Conservation (phyloP, 2,113 vertebrate species). For the Anoura caudifer region DNA sequence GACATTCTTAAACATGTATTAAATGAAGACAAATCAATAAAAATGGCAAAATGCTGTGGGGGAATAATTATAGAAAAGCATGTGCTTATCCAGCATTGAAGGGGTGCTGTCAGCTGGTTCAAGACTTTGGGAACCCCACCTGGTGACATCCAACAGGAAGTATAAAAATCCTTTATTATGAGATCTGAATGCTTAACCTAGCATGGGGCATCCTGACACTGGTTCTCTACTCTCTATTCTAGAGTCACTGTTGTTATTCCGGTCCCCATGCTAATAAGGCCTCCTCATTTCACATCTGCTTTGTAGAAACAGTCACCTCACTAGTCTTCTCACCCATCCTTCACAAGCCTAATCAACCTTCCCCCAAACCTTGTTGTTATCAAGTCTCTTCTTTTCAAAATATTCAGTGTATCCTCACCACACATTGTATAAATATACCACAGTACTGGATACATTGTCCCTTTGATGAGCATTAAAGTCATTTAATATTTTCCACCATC, state of each 20-base stretch:
- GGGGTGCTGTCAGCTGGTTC: not conserved
- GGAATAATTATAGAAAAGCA: not conserved
- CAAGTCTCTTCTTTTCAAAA: not conserved
- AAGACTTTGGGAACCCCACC: not conserved
- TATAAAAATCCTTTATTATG: not conserved
- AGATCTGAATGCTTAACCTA: not conserved
- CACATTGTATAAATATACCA: not conserved
- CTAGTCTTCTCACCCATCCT: not conserved
- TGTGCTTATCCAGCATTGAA: not conserved
- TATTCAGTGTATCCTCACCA: not conserved
- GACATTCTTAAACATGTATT: not conserved
- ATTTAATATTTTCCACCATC: not conserved
- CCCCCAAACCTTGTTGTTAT: not conserved
- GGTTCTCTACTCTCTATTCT: not conserved
- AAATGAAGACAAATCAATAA: slow-evolving; percentile 44
- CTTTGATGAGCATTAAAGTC: not conserved
- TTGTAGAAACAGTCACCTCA: not conserved
- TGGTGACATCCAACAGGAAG: not conserved
- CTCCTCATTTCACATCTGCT: not conserved
- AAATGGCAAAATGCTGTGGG: not conserved
- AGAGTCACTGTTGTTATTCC: too few species aligned
- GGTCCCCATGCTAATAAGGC: not conserved
- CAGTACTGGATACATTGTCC: not conserved
- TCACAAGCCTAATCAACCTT: not conserved
- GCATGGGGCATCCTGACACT: not conserved